Evolutionary conservation across 2,888 invertebrate species (phyloP).

Genomic region (Eilema caniola): DNA sequence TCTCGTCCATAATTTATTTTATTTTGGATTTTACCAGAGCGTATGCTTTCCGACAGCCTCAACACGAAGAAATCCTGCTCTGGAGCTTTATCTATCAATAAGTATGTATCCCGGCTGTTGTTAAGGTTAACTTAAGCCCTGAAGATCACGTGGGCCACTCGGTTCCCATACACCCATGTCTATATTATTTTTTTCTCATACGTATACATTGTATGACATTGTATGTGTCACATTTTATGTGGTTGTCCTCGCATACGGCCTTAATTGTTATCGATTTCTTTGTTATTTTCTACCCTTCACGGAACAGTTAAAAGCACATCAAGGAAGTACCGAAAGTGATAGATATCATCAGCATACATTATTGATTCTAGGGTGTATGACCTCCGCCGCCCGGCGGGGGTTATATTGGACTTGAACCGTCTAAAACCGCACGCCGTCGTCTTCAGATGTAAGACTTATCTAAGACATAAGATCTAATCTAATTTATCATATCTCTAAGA

Average conservation of each 20-base stretch:
- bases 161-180: no score
- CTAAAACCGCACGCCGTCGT: no score
- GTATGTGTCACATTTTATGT: not conserved
- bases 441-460: no score
- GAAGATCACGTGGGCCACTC: no score
- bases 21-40: not conserved
- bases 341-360: not conserved
- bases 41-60: not conserved
- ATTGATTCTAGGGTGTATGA: not conserved
- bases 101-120: no score
- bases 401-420: no score
- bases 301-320: not conserved
- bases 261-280: conserved; percentile 40
- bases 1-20: not conserved
- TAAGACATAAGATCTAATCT: no score
- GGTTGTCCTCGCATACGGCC: conserved; percentile 9
- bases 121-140: not conserved
- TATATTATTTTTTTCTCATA: no score
- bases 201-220: not conserved
- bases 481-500: no score
- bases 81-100: no score
- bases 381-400: no score
- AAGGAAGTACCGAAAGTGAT: conserved; percentile 14
- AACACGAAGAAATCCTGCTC: not conserved
- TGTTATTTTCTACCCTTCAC: conserved; percentile 28